A percentile compares a stretch with the other conserved stretches of the same genome.
Evolutionary conservation across 1,140 invertebrate species (phyloP).

Genomic region (Drosophila lacertosa): DNA sequence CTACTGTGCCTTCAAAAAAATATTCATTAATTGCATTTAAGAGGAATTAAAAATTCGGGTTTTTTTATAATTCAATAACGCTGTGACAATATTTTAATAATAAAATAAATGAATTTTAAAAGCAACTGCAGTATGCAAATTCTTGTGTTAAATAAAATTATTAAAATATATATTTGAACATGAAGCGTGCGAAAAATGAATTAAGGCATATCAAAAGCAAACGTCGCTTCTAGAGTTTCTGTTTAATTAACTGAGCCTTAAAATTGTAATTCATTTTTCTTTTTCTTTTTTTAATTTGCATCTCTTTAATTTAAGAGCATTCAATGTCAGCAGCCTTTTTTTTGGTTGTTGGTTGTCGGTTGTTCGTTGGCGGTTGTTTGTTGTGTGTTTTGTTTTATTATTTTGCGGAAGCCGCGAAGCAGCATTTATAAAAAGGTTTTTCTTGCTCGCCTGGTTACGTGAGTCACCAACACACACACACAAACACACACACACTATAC

Average conservation of each 20-base stretch:
- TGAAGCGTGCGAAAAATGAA: background rate
- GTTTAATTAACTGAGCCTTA: constrained; percentile 6
- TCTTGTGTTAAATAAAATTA: background rate
- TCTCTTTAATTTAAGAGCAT: constrained; percentile 62
- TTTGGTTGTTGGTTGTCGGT: constrained; percentile 24
- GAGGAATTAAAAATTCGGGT: too few species aligned
- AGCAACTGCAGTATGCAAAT: background rate
- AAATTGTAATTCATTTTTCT: constrained; percentile 31
- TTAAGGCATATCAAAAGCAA: background rate
- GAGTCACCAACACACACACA: constrained; percentile 37
- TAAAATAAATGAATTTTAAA: background rate
- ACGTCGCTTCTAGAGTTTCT: background rate
- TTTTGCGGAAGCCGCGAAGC: constrained; percentile 68
- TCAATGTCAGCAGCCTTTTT: constrained; percentile 41
- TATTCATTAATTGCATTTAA: too few species aligned
- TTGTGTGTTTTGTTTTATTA: constrained; percentile 74
- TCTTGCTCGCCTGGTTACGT: constrained; percentile 69
- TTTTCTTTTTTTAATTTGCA: constrained; percentile 10
- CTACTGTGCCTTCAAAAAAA: too few species aligned
- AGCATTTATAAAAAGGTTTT: constrained; percentile 81
- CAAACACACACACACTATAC: constrained; percentile 11
- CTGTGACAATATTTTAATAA: too few species aligned
- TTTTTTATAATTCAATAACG: too few species aligned
- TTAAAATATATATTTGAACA: background rate
- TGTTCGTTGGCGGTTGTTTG: constrained; percentile 30